phyloP scores from a whole-genome alignment of 2,113 vertebrate species.

The Carassius gibelio region DNA sequence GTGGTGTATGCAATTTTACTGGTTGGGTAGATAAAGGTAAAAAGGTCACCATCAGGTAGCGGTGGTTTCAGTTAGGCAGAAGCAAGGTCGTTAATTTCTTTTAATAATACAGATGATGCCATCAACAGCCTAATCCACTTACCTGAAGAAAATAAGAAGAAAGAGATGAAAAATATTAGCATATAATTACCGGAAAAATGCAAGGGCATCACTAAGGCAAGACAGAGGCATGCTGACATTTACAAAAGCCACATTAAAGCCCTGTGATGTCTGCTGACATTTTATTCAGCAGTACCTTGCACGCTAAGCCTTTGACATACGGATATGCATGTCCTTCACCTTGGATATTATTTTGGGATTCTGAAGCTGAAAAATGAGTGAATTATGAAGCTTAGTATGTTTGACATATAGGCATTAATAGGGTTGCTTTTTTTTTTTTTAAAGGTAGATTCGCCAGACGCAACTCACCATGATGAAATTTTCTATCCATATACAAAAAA shows the following conservation, averaged over 20 bases:
- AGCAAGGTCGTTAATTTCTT: constrained; percentile 62
- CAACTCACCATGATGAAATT: not conserved
- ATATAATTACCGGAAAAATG: constrained; percentile 48
- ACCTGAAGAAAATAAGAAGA: constrained; percentile 65
- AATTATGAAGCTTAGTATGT: constrained; percentile 64
- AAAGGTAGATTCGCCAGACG: not conserved
- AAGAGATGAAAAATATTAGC: constrained; percentile 47
- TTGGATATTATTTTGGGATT: constrained; percentile 62
- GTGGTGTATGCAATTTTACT: constrained; percentile 60
- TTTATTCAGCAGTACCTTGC: constrained; percentile 62
- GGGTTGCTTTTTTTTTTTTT: constrained; percentile 5
- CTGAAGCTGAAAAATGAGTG: constrained; percentile 52
- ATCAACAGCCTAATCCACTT: constrained; percentile 72
- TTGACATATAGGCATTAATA: constrained; percentile 55
- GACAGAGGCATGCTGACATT: constrained; percentile 70
- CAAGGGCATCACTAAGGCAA: constrained; percentile 48
- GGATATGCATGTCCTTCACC: constrained; percentile 72
- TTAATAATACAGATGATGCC: constrained; percentile 63
- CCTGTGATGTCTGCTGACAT: constrained; percentile 72
- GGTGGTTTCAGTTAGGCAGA: constrained; percentile 54
- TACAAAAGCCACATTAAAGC: constrained; percentile 64
- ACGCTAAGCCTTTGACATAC: constrained; percentile 59
- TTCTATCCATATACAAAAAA: not conserved
- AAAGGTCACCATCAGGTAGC: constrained; percentile 49
- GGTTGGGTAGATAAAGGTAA: constrained; percentile 44